Conservation (phyloP, 2,113 vertebrate species). For the Sakesphorus luctuosus region DNA sequence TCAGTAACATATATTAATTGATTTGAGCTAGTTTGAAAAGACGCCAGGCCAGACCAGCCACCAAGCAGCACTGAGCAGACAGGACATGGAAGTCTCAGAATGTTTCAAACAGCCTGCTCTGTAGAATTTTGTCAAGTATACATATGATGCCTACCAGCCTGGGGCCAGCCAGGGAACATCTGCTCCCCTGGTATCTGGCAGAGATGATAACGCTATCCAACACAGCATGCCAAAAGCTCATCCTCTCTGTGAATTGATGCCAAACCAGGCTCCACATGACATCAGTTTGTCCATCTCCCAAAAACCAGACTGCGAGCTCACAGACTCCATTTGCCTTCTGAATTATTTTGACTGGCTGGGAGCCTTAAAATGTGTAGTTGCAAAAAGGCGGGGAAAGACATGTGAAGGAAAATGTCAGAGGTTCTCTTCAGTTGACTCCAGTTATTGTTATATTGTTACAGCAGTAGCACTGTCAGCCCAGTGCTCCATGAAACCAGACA, state of each 20-base stretch:
- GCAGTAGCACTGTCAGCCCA: not conserved
- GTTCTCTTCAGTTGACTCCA: not conserved
- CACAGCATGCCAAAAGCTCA: conserved; percentile 53
- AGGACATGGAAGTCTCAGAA: not conserved
- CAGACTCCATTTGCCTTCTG: conserved; percentile 1
- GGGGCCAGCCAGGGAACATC: conserved; percentile 71
- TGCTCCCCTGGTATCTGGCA: conserved; percentile 64
- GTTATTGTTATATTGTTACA: fast-evolving
- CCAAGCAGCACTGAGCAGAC: conserved; percentile 12
- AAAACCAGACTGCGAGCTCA: conserved; percentile 23
- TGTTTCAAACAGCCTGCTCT: conserved; percentile 24
- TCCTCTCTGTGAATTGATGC: conserved; percentile 54
- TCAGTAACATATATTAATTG: not conserved
- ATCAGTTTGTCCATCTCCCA: conserved; percentile 12
- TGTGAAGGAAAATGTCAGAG: not conserved
- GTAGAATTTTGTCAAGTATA: conserved; percentile 42
- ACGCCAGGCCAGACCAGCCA: not conserved
- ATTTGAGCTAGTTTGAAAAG: not conserved
- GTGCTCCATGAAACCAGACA: too few relatives aligned
- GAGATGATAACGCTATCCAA: conserved; percentile 29
- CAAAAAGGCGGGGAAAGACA: not conserved
- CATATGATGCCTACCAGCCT: conserved; percentile 61
- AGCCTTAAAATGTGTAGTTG: not conserved
- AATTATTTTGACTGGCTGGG: not conserved
- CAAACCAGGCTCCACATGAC: conserved; percentile 50